Base-by-base conservation (phyloP, 2,888 invertebrate genomes). In the Eumacrocentrus americanus region DNA sequence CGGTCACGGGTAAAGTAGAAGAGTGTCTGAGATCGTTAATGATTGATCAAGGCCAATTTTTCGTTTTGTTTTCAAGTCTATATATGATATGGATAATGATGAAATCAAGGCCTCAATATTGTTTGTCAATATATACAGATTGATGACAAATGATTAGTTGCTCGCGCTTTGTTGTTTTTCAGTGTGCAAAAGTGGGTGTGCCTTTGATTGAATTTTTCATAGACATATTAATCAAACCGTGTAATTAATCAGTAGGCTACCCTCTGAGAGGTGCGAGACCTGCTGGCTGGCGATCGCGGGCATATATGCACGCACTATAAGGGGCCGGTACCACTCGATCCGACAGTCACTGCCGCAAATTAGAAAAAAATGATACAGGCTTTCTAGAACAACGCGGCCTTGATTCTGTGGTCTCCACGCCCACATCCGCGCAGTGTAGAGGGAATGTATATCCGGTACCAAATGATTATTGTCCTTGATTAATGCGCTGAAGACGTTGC, bases 341-440 rank as follows among this genome's bases (percentile, higher is more conserved):
- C 52, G 61, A 53, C 61, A 64, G 58, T 63, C 62, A 54, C 61
- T 62, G 62, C 61, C 62, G 65, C 61, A 60, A 62, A 64, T 62
- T 58, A 57, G 60, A 58, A 61, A 58, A 44, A 46, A 55, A 65
- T 61, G 62, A 61, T 55, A 37, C 40, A 65, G 63, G 65, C 67
- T 69, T 70, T 68, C 67, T 70, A 71, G 67, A 71, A 58, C 67
- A 70, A 66, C 59, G 65, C 62, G 68, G 67, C 70, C 71, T 71
- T 71, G 67, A 70, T 66, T 70, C 51, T 48, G 58, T 58, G 58
- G 56, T 67, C 66, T 71, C 67, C 67, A 67, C 67, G 64, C 67
- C 68, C 62, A 70, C 69, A 70, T 71, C 67, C 67, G 67, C 61
- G 68, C 59, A 58, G 57, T 57, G 53, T 56, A 52, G 61, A 61